Base-by-base conservation (phyloP, 1,140 invertebrate species). In the Drosophila watanabei region DNA sequence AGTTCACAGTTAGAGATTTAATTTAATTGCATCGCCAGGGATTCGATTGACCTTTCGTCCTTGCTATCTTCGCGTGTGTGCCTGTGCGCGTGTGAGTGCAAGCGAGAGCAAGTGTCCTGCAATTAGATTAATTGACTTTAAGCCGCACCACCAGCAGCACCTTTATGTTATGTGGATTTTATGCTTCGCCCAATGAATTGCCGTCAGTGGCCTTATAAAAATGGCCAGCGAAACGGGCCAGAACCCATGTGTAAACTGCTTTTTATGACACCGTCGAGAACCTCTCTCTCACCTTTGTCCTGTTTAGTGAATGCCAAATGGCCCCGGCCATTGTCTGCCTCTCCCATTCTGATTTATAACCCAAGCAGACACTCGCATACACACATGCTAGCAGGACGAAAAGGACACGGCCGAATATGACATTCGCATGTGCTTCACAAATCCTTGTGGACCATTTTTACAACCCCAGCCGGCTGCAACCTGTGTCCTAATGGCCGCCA, bases 91-190 rank as follows among this genome's bases (percentile, higher is more conserved):
- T 65, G 61, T 46, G 39, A 28, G 43, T 49, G 46, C 46, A 30
- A 41, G 41, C 49, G 46, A 37, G 49, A 43, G 35, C 45, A 32
- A 76, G 51, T 79, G 48, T 78, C 61, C 52, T 80, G 58, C 84
- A 88, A 87, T 89, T 79, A 82, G 61, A 79, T 89, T 89, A 89
- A 89, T 89, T 89, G 86, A 83, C 60, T 72, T 65, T 54, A 43
- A 62, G 51, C 65, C 54, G 37, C 51, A 41, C 30, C 43, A 57
- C 33, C 75, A 10, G 37, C 46, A 56, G 37, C 14, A 48, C 43
- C 33, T 48, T n/a, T 72, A 57, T 45, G 41, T 72, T 37, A 28
- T 66, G 64, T 46, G 62, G 46, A 52, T 65, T 77, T 58, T 46
- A 62, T 51, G 39, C 35, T 20, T 16, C 20, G 51, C 62, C 51